Percentiles rank a stretch among this genome's conserved stretches.
phyloP scores from a whole-genome alignment of 2,888 invertebrate species.

The Zygogramma bicolorata region DNA sequence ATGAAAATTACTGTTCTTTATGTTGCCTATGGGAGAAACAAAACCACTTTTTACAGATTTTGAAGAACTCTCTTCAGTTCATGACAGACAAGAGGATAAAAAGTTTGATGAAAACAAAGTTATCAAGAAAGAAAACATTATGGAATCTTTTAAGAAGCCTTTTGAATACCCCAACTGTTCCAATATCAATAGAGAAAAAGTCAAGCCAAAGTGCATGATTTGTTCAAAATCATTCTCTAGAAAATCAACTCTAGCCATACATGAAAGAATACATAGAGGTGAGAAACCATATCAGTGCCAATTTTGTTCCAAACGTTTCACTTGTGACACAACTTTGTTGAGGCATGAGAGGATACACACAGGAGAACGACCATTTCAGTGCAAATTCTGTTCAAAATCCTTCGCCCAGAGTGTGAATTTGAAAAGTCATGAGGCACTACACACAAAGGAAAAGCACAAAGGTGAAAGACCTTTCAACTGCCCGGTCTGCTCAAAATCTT shows the following conservation, averaged over 20 bases:
- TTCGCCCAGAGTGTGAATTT: not conserved
- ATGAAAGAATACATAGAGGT: conserved; percentile 51
- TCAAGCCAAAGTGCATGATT: conserved; percentile 65
- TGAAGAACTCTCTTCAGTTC: too few species aligned
- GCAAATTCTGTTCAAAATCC: too few species aligned
- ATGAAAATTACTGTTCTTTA: too few species aligned
- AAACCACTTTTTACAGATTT: too few species aligned
- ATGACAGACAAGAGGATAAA: too few species aligned
- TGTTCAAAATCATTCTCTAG: conserved; percentile 71
- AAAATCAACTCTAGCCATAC: conserved; percentile 63
- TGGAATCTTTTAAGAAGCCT: too few species aligned
- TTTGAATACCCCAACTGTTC: not conserved
- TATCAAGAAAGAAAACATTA: too few species aligned
- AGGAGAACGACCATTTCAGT: conserved; percentile 69
- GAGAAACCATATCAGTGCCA: conserved; percentile 65
- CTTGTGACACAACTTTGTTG: conserved; percentile 69
- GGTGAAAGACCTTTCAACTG: not conserved
- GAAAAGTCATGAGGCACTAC: not conserved
- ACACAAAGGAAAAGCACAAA: too few species aligned
- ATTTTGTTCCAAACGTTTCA: conserved; percentile 71
- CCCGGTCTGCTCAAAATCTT: not conserved
- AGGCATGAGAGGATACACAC: conserved; percentile 72
- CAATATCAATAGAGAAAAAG: too few species aligned
- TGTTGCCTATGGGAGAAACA: too few species aligned
- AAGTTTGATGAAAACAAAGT: too few species aligned